phyloP scores from a whole-genome alignment of 1,140 invertebrate species.

The Chrysomallon squamiferum region DNA sequence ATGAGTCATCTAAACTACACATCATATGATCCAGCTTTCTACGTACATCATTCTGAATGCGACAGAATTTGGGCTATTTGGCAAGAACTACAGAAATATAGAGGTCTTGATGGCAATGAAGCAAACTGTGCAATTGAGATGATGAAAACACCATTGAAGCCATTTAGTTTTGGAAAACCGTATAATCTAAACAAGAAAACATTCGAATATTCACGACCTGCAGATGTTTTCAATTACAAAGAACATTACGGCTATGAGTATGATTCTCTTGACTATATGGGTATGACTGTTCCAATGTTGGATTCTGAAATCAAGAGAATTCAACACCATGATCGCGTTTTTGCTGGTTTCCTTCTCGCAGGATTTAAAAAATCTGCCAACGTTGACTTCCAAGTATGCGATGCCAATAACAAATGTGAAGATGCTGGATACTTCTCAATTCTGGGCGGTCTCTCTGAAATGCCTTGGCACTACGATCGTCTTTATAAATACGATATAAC shows the following conservation, averaged over 20 bases:
- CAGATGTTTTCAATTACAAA: slow-evolving; percentile 24
- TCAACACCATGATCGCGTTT: slow-evolving; percentile 16
- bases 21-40: slow-evolving; percentile 30
- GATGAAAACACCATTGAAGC: slow-evolving; percentile 25
- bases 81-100: slow-evolving; percentile 30
- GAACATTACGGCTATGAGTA: slow-evolving; percentile 28
- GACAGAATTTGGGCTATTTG: slow-evolving; percentile 34
- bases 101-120: slow-evolving; percentile 21
- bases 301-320: slow-evolving; percentile 21
- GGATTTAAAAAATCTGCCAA: slow-evolving; percentile 19
- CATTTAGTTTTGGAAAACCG: slow-evolving; percentile 31
- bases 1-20: slow-evolving; percentile 30
- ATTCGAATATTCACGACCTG: slow-evolving; percentile 19
- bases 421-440: slow-evolving; percentile 19
- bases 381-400: slow-evolving; percentile 19
- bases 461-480: slow-evolving; percentile 28
- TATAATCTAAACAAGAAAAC: slow-evolving; percentile 30
- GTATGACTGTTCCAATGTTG: slow-evolving; percentile 12
- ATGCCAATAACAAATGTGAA: slow-evolving; percentile 1
- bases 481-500: slow-evolving; percentile 34
- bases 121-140: slow-evolving; percentile 30
- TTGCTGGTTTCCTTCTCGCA: slow-evolving; percentile 18
- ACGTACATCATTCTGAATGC: slow-evolving; percentile 23
- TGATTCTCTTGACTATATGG: slow-evolving; percentile 26
- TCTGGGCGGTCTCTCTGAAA: slow-evolving; percentile 23